phyloP scores from a whole-genome alignment of 2,113 vertebrate species.

The Geococcyx californianus region DNA sequence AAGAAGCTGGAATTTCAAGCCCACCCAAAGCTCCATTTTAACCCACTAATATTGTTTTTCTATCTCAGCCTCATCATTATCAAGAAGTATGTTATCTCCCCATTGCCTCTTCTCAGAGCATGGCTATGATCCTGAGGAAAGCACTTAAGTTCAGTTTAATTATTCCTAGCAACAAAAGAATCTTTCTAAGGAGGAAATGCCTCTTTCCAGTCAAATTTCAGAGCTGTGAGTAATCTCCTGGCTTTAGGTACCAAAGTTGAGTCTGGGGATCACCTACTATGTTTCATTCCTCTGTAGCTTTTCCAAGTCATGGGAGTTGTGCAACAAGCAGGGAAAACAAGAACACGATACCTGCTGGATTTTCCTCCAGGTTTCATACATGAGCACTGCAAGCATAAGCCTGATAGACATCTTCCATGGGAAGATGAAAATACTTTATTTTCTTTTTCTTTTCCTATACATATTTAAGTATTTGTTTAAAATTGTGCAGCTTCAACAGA shows the following conservation, averaged over 20 bases:
- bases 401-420: neutral
- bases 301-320: neutral
- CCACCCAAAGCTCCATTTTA: neutral
- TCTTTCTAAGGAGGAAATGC: neutral
- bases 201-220: neutral
- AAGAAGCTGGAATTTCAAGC: neutral
- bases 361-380: neutral
- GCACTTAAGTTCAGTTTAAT: neutral
- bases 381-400: neutral
- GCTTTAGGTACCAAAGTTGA: neutral
- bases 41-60: neutral
- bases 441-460: neutral
- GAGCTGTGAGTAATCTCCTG: neutral
- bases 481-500: neutral
- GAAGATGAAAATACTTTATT: neutral
- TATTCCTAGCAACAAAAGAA: neutral
- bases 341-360: neutral
- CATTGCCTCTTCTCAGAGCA: neutral
- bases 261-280: neutral
- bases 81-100: rapidly evolving
- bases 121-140: neutral
- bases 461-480: neutral
- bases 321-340: neutral
- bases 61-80: neutral
- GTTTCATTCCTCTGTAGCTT: neutral